Percentiles rank a stretch among this genome's conserved stretches.
Evolutionary conservation across 2,888 invertebrate genomes (phyloP).

Genomic region (Conchocele bisecta): DNA sequence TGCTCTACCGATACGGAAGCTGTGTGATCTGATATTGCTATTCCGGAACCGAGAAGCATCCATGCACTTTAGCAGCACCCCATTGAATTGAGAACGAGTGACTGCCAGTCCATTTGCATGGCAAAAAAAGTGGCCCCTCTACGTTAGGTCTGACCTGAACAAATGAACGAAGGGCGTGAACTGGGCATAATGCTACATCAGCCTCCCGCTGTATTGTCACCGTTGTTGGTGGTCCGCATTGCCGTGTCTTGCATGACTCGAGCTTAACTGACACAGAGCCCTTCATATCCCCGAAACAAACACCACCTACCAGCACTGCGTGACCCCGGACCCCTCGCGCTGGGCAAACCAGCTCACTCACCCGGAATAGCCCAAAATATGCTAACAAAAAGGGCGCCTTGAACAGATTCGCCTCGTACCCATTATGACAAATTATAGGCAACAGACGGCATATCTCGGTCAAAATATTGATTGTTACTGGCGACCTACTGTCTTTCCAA

Average conservation of each 20-base stretch:
- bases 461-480: background rate
- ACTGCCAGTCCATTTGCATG: background rate
- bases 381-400: slow-evolving; percentile 19
- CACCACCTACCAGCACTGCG: background rate
- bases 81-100: background rate
- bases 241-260: background rate
- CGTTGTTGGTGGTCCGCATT: background rate
- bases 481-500: background rate
- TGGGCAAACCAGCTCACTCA: slow-evolving; percentile 31
- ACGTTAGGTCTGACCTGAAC: background rate
- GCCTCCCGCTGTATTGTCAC: background rate
- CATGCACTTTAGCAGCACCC: background rate
- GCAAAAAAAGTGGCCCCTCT: background rate
- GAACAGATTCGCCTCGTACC: slow-evolving; percentile 20
- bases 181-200: background rate
- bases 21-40: background rate
- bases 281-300: background rate
- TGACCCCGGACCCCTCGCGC: background rate
- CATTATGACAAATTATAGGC: background rate
- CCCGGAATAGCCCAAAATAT: slow-evolving; percentile 40
- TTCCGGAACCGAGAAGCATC: background rate
- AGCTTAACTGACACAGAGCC: background rate
- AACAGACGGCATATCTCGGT: background rate
- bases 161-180: background rate
- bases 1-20: slow-evolving; percentile 6